A percentile compares a stretch with the other conserved stretches of the same genome.
These are phyloP conservation scores for Apogon talboti DNA, from an alignment of 2,797 vertebrate species.

Conservation along the genomic window DNA sequence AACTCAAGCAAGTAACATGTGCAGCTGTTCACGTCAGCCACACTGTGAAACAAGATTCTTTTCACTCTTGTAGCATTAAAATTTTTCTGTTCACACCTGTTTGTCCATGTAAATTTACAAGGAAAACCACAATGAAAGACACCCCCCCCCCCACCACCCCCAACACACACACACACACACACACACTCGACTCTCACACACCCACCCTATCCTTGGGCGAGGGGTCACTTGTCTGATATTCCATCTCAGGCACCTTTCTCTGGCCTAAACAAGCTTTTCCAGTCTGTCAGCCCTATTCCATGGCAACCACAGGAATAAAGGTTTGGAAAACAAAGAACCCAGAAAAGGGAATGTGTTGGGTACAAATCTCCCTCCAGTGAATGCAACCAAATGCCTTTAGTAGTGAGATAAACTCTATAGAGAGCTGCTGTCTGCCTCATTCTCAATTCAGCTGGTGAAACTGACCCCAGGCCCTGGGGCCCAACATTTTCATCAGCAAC, in stretches of 20 bases:
- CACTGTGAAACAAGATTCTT: background rate
- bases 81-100: conserved; percentile 56
- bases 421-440: conserved; percentile 4
- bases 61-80: conserved; percentile 30
- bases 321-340: conserved; percentile 50
- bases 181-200: too few relatives aligned
- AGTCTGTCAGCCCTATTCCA: conserved; percentile 55
- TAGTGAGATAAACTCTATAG: conserved; percentile 28
- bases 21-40: conserved; percentile 65
- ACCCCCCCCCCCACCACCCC: too few relatives aligned
- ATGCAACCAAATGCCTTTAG: conserved; percentile 45
- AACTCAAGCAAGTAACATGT: background rate
- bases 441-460: conserved; percentile 36
- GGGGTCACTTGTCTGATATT: conserved; percentile 64
- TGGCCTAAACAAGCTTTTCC: conserved; percentile 66
- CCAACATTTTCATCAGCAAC: too few relatives aligned
- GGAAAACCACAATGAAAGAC: too few relatives aligned
- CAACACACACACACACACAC: background rate
- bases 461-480: conserved; percentile 14
- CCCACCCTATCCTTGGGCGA: conserved; percentile 24
- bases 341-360: conserved; percentile 42
- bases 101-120: conserved; percentile 7
- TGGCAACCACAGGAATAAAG: conserved; percentile 38
- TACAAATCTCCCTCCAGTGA: conserved; percentile 36
- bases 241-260: conserved; percentile 58